Evolutionary conservation across 2,888 invertebrate genomes (phyloP), one percentile per base, ranked within the genome.

Genomic region (Urechis unicinctus): DNA sequence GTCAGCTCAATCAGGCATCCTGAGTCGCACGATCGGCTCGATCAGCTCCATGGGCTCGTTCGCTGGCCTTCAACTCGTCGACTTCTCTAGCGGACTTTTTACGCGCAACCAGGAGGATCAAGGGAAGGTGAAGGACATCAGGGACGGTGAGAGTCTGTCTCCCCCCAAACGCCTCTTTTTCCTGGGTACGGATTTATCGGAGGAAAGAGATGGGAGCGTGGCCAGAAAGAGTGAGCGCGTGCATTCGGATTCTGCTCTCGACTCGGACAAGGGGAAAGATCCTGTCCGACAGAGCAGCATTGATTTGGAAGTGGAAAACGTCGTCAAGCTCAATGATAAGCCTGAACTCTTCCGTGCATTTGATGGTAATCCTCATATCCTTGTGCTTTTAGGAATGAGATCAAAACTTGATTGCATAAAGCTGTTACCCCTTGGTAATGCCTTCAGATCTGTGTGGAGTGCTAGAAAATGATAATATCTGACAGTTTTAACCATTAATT

Each of bases 281-380:
- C 36, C 9, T 9, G 36, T 13, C 17, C 9, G 17, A 17, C 9
- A 36, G 28, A 21, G 13, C 9, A 6, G 9, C 9, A 36, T 47
- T 9, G 54, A 57, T 24, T 56, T 70, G 4, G 68, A 64, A 24
- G 68, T 73, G 41, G 70, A 68, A 53, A 73, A 61, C 59, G 70
- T 68, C 0, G 67, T 75, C 4, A 67, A 70, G 6, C 60, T 70
- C 24, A 72, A 70, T 22, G 95, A 95, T 77, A 91, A 91, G 86
- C 92, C 94, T 3, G 93, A 93, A 79, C 84, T 95, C 66, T 94
- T 95, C 82, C 89, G 89, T 66, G 90, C 92, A 50, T 89, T 95
- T 75, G 92, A 94, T 79, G 66, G 74, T 74, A 44, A 42, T 42
- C 5, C 41, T 36, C 41, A 9, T 13, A 13, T n/a, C 41, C n/a